Base-by-base conservation (phyloP, 2,113 vertebrate genomes). In the Hippolais icterina region DNA sequence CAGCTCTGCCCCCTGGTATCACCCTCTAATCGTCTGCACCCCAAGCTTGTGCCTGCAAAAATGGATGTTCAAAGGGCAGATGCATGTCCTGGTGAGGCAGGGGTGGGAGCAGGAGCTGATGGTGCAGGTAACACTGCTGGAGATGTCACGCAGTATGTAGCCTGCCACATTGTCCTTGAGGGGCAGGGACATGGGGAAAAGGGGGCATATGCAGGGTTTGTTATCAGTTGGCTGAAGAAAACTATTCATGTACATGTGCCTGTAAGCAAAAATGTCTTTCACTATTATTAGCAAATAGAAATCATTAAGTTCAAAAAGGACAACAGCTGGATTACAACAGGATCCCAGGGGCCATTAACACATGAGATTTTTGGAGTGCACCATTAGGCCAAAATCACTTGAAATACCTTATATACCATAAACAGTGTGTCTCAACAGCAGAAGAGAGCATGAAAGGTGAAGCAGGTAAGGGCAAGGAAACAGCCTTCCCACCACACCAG, bases 141-240 rank as follows among this genome's bases (percentile, higher is more conserved):
- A 69, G 18, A 6, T 83, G 42, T 4, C 0, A 4, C 12, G 19
- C 5, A 5, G 9, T 4, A 3, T 21, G 8, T 4, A 63, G 47
- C 12, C 69, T 57, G 47, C 3, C 0, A 0, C 9, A 2, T 20
- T 42, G 25, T 15, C 29, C 50, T 41, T 1, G 1, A 37, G 31
- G 14, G 11, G 9, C 77, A 79, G 27, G 10, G 15, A 59, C 20
- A 10, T 9, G 63, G 16, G 52, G 18, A 23, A 71, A 84, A 42
- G 6, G 20, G 7, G 1, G 4, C 17, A 28, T 21, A 21, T 12
- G 13, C 5, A 39, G 15, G 15, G 5, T 22, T 93, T 77, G n/a
- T 42, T 41, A 44, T 19, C 44, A 89, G 33, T 56, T 74, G 77
- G 10, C 27, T 57, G 42, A 61, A 54, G 41, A 31, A 90, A 76